These are phyloP conservation scores for Falco berigora DNA, from an alignment of 2,797 vertebrate genomes.

Conservation along the genomic window DNA sequence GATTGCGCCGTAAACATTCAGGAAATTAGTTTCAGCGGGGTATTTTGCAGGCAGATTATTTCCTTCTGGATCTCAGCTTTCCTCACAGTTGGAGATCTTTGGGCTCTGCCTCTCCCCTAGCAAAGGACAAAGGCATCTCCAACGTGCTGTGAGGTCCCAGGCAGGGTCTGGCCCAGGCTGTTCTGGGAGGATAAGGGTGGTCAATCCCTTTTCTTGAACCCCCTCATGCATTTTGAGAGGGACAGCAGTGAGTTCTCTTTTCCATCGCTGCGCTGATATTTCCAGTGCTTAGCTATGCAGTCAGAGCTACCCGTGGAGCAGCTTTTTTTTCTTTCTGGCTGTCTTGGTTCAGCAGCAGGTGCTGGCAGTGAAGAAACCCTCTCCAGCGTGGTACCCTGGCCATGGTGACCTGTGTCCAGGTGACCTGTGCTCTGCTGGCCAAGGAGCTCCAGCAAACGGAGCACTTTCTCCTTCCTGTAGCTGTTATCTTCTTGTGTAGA, in stretches of 20 bases:
- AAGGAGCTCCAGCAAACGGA: not conserved
- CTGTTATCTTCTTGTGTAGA: not conserved
- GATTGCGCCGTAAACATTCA: constrained; percentile 40
- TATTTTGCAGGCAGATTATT: constrained; percentile 51
- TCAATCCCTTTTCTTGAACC: not conserved
- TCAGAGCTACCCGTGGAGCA: not conserved
- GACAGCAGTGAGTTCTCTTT: not conserved
- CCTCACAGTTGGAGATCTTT: not conserved
- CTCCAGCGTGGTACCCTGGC: not conserved
- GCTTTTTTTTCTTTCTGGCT: not conserved
- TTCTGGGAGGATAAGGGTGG: not conserved
- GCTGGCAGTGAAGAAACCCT: not conserved
- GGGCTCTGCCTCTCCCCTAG: not conserved
- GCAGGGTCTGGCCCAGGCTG: not conserved
- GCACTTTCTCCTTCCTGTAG: not conserved
- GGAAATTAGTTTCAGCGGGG: constrained; percentile 55
- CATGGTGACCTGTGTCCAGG: rapidly evolving
- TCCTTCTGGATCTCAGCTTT: constrained; percentile 49
- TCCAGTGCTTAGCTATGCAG: not conserved
- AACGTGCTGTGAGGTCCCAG: not conserved
- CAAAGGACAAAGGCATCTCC: not conserved
- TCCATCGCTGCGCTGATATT: not conserved
- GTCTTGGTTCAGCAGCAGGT: not conserved
- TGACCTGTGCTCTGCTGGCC: not conserved
- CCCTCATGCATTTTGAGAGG: not conserved